Evolutionary conservation across 2,888 invertebrate genomes (phyloP), one percentile per base, ranked within the genome.

Genomic region (Eristalinus sepulchralis): DNA sequence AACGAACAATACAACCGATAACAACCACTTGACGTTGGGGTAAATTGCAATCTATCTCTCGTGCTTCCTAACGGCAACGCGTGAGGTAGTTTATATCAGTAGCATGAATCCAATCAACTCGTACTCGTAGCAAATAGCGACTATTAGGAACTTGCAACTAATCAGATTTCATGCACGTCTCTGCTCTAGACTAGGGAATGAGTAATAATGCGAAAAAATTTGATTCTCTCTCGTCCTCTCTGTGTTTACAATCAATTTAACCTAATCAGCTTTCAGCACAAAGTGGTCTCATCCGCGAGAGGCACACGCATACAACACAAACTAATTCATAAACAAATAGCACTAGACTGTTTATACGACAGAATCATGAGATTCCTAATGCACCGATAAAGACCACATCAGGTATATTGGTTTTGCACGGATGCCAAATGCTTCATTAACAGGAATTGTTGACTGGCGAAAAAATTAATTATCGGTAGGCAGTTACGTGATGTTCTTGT

Each of bases 181-280:
- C 4, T 17, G 11, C 22, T 33, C 20, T n/a, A 39, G 1, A 24
- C 53, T 9, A 6, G 0, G 53, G 36, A 47, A n/a, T 31, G 55
- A 59, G 8, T 17, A 36, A 33, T 62, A 59, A 47, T 24, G 17
- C 67, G 5, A 22, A 27, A 27, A 27, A 76, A 33, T 67, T 67
- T 2, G 17, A 39, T 53, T 17, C 59, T 59, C 24, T 60, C 27
- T 17, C 2, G 5, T 8, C 8, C 47, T 17, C 47, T 47, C 11
- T 36, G 11, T 70, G 55, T 77, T 77, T 68, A 63, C 77, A 63
- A 55, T 77, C 77, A 77, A 63, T 70, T 77, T 27, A 62, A 9
- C 27, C 34, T 77, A 70, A 77, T 77, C 60, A 68, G 24, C 68
- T 13, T 8, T 6, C 27, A 67, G 9, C 22, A 36, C 55, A 62